Evolutionary conservation across 2,888 invertebrate genomes (phyloP), one percentile per base, ranked within the genome.

Genomic region (Maniola hyperantus): DNA sequence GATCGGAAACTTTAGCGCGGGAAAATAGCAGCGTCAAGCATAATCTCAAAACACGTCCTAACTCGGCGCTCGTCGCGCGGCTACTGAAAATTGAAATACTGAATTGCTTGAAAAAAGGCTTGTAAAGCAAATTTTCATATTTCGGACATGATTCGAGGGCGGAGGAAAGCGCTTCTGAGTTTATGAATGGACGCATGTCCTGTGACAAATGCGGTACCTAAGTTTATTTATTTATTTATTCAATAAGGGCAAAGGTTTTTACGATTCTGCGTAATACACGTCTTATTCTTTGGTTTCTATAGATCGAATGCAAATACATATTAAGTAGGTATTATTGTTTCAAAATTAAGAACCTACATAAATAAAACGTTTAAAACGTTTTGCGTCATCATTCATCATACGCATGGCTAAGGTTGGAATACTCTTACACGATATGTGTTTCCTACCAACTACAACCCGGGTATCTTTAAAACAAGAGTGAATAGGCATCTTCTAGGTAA

Each of bases 31-130:
- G 58, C 66, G 67, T 68, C 67, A 70, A 75, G 68, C 79, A 73
- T 64, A 53, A 46, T 60, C 20, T 33, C 36, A 65, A 10, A 34
- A 66, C 42, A 79, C 85, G 74, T 76, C 78, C 65, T 60, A 44
- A 69, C 80, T 72, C 73, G 67, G 80, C 86, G 88, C 87, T 70
- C 67, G 75, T 73, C 77, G 81, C 84, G 88, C 85, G 81, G 70
- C 75, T 76, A 88, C 87, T 87, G 81, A 72, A 65, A 26, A 26
- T 26, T 26, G 26, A 26, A 26, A 26, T 26, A 26, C 26, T 26
- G 26, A 26, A n/a, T 54, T 72, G 76, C 69, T 72, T 77, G 77
- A 78, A 80, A 81, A n/a, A 82, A 79, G 80, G 83, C 81, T 66
- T 75, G 76, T 66, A 74, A 69, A 66, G 65, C 71, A 73, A 77